These are phyloP conservation scores for Dysmachus trigonus DNA, from an alignment of 2,888 invertebrate genomes.

Conservation along the genomic window DNA sequence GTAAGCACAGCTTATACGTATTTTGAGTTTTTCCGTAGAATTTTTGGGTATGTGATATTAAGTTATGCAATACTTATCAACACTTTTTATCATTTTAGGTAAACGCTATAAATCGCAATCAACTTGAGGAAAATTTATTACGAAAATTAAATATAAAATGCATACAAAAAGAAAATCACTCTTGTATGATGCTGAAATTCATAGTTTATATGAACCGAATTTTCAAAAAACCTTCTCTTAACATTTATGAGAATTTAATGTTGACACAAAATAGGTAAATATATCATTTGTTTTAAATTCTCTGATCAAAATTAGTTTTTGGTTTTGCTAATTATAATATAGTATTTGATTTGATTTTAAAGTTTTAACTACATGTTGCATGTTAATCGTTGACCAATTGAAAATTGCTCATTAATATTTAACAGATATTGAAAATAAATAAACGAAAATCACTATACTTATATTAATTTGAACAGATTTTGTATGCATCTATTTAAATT, in stretches of 20 bases:
- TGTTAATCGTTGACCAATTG: no score
- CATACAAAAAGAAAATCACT: slow-evolving; percentile 78
- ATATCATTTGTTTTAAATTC: not conserved
- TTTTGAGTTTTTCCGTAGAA: no score
- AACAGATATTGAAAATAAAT: not conserved
- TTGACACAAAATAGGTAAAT: slow-evolving; percentile 75
- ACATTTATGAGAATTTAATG: slow-evolving; percentile 79
- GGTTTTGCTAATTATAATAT: no score
- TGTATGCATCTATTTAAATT: not conserved
- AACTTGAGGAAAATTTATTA: slow-evolving; percentile 75
- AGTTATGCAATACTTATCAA: not conserved
- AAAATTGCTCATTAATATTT: no score
- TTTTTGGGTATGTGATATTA: not conserved
- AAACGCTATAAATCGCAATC: slow-evolving; percentile 60
- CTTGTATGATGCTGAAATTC: slow-evolving; percentile 84
- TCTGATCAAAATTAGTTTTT: no score
- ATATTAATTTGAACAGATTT: not conserved
- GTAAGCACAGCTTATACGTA: no score
- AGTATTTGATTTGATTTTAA: no score
- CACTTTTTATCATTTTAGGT: slow-evolving; percentile 59
- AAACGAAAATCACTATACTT: not conserved
- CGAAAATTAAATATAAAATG: slow-evolving; percentile 82
- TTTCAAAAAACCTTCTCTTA: slow-evolving; percentile 81
- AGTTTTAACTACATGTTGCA: no score
- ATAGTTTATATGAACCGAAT: slow-evolving; percentile 84